Percentiles rank a stretch among this genome's conserved stretches.
Conservation (phyloP, 2,888 invertebrate species). For the Pimpla rufipes region DNA sequence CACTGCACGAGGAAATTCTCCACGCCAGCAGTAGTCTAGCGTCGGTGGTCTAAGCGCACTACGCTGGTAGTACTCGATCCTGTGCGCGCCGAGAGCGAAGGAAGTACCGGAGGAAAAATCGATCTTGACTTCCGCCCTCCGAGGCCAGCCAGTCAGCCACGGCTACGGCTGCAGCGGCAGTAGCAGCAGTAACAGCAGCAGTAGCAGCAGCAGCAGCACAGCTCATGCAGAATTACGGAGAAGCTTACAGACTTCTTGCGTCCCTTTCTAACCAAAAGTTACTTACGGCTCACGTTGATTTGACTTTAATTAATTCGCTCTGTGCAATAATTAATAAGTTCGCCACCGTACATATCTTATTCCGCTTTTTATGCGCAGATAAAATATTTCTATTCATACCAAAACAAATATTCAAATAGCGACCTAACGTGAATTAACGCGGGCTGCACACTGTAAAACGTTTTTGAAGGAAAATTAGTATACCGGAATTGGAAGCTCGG, state of each 20-base stretch:
- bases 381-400: conserved; percentile 5
- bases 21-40: conserved; percentile 52
- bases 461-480: too few species aligned
- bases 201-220: conserved; percentile 19
- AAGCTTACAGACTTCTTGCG: conserved; percentile 59
- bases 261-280: conserved; percentile 46
- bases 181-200: conserved; percentile 17
- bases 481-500: too few species aligned
- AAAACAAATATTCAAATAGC: too few species aligned
- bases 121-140: conserved; percentile 62
- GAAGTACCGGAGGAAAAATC: conserved; percentile 65
- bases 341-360: neutral
- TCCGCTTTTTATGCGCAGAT: neutral
- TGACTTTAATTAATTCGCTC: conserved; percentile 53
- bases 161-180: conserved; percentile 18
- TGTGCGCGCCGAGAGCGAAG: conserved; percentile 56
- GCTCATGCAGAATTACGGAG: conserved; percentile 45
- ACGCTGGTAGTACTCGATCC: conserved; percentile 55
- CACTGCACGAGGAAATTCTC: conserved; percentile 68
- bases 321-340: neutral
- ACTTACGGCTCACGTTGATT: conserved; percentile 49
- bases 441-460: too few species aligned
- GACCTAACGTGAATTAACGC: too few species aligned
- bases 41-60: conserved; percentile 35
- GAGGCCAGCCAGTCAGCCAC: conserved; percentile 39